Percentiles rank a stretch among this genome's conserved stretches.
Evolutionary conservation across 2,797 vertebrate species (phyloP).

Genomic region (Enoplosus armatus): DNA sequence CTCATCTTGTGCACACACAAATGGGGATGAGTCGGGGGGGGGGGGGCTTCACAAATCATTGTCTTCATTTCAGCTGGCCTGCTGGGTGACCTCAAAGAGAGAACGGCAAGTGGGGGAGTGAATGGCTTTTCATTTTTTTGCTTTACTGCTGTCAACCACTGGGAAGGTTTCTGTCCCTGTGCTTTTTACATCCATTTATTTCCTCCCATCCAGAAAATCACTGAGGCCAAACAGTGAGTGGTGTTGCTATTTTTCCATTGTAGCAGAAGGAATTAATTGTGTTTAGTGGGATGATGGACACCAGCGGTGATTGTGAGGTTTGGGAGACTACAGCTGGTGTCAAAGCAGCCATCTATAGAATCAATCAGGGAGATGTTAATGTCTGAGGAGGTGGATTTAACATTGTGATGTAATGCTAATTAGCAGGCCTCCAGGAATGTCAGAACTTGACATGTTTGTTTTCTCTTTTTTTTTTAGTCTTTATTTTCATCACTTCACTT

Average conservation of each 20-base stretch:
- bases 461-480: neutral
- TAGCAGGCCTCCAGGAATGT: conserved; percentile 35
- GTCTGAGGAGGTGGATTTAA: conserved; percentile 36
- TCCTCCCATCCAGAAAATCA: conserved; percentile 35
- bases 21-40: neutral
- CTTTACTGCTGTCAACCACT: conserved; percentile 22
- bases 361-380: conserved; percentile 34
- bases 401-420: conserved; percentile 43
- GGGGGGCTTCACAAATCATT: conserved; percentile 41
- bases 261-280: conserved; percentile 55
- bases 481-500: conserved; percentile 11
- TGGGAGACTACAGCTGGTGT: conserved; percentile 44
- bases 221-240: conserved; percentile 25
- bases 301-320: conserved; percentile 54
- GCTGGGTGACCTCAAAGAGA: conserved; percentile 32
- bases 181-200: conserved; percentile 24
- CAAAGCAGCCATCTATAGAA: conserved; percentile 56
- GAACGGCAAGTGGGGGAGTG: conserved; percentile 6
- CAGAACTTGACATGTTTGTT: conserved; percentile 23
- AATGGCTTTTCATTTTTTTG: conserved; percentile 13
- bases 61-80: conserved; percentile 28
- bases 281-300: conserved; percentile 51
- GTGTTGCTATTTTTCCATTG: conserved; percentile 38
- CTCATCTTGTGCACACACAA: conserved; percentile 26
- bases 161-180: conserved; percentile 18